phyloP scores from a whole-genome alignment of 2,888 invertebrate species.

The Harmothoe impar region DNA sequence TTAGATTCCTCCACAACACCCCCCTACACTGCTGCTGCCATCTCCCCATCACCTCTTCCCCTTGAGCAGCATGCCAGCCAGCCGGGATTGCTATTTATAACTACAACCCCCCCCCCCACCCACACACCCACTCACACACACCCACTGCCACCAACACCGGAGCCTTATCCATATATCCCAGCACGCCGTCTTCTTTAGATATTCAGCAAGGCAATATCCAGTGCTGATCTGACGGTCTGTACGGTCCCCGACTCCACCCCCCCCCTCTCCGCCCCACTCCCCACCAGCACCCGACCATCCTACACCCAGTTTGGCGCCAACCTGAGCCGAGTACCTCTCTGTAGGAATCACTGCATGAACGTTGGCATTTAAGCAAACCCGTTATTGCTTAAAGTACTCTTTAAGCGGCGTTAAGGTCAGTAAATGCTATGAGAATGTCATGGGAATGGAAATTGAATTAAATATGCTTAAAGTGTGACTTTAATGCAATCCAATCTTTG shows the following conservation, averaged over 20 bases:
- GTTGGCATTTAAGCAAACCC: no score
- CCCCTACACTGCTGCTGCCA: no score
- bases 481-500: no score
- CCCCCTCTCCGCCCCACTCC: neutral
- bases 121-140: neutral
- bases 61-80: neutral
- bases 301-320: no score
- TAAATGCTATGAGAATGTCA: no score
- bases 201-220: conserved; percentile 25
- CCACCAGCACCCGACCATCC: neutral
- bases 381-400: no score
- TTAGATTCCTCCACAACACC: no score
- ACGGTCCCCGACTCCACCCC: conserved; percentile 1
- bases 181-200: conserved; percentile 21
- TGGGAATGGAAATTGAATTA: no score
- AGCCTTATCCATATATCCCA: conserved; percentile 17
- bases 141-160: neutral
- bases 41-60: neutral
- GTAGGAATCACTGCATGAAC: no score
- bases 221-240: neutral
- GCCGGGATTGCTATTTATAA: conserved; percentile 23
- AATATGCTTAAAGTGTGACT: no score
- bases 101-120: neutral
- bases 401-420: no score
- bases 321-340: no score